Evolutionary conservation across 1,140 invertebrate genomes (phyloP).

Genomic region (Aphidius ervi): DNA sequence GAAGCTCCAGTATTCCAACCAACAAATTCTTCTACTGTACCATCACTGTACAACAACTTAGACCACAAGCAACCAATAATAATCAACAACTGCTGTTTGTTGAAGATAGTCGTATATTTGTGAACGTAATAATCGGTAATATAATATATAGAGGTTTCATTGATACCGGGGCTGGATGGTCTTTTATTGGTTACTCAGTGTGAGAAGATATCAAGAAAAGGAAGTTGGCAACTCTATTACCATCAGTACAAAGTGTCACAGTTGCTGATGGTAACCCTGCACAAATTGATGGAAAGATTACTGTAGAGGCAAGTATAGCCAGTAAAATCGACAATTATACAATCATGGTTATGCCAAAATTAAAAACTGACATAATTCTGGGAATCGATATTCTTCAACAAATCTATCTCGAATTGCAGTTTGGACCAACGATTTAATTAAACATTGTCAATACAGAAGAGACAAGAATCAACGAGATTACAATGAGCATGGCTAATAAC

Average conservation of each 20-base stretch:
- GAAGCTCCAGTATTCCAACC: not conserved
- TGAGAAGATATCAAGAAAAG: not conserved
- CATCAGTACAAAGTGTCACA: not conserved
- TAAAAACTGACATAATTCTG: not conserved
- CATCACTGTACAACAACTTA: not conserved
- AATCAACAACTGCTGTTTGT: not conserved
- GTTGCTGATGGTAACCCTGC: not conserved
- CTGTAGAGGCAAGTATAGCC: not conserved
- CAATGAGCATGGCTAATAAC: not conserved
- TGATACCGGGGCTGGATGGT: conserved; percentile 4
- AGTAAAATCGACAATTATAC: not conserved
- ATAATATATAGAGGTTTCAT: not conserved
- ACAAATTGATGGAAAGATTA: not conserved
- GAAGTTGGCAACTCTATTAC: not conserved
- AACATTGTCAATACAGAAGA: not conserved
- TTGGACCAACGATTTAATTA: not conserved
- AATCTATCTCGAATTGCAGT: not conserved
- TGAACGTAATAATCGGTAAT: not conserved
- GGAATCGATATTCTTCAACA: not conserved
- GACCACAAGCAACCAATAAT: not conserved
- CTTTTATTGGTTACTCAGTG: conserved; percentile 1
- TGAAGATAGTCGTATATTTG: not conserved
- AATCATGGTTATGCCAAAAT: not conserved
- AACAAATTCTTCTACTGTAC: not conserved
- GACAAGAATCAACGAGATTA: not conserved